These are phyloP conservation scores for Sebastes oblongus DNA, from an alignment of 2,797 vertebrate genomes.

Conservation along the genomic window DNA sequence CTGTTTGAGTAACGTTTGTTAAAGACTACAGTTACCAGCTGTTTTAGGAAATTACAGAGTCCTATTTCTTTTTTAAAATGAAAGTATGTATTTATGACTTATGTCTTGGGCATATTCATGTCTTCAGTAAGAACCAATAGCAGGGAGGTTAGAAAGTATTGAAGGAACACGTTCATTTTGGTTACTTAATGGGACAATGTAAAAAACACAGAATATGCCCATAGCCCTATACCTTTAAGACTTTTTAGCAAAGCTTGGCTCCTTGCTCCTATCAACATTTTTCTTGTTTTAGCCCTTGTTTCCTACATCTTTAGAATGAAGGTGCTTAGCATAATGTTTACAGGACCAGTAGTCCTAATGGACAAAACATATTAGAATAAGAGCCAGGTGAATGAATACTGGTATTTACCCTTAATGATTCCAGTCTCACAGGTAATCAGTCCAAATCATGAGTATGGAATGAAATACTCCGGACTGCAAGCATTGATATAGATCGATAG, in stretches of 20 bases:
- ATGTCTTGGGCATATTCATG: background rate
- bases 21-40: background rate
- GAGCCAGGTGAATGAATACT: too few species aligned
- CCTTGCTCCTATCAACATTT: background rate
- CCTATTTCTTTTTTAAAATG: background rate
- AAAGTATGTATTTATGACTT: background rate
- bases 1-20: too few species aligned
- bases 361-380: too few species aligned
- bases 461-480: too few species aligned
- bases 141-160: background rate
- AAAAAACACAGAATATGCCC: background rate
- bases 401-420: too few species aligned
- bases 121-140: background rate
- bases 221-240: background rate
- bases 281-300: rapidly evolving
- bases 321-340: too few species aligned
- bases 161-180: background rate
- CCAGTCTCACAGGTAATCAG: too few species aligned
- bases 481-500: rapidly evolving
- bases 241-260: background rate
- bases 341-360: too few species aligned
- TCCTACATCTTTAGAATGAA: too few species aligned
- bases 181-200: background rate
- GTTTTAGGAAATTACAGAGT: background rate
- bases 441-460: too few species aligned